These are phyloP conservation scores for Trachurus trachurus DNA, from an alignment of 2,797 vertebrate species.

Conservation along the genomic window DNA sequence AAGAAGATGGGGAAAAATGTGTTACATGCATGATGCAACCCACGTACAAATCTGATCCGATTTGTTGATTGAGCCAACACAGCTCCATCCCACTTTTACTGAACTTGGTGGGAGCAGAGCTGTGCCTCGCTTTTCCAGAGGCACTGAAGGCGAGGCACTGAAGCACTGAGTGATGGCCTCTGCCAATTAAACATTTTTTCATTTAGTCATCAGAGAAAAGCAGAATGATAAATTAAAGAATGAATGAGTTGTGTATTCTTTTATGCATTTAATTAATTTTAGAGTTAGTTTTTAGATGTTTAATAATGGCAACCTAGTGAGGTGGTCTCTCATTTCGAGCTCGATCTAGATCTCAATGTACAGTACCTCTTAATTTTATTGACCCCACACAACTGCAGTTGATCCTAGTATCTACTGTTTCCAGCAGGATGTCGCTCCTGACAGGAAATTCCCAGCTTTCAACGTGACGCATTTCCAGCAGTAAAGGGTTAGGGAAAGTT, in stretches of 20 bases:
- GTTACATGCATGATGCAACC: conserved; percentile 25
- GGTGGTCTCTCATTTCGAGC: background rate
- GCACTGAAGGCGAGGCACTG: background rate
- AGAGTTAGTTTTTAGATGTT: background rate
- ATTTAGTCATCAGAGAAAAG: background rate
- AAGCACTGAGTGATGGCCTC: background rate
- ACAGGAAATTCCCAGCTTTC: conserved; percentile 49
- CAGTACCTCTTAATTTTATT: background rate
- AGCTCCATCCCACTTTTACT: conserved; percentile 60
- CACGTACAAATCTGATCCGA: conserved; percentile 24
- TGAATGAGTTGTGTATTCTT: background rate
- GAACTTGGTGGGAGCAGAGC: conserved; percentile 63
- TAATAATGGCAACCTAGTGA: conserved; percentile 1
- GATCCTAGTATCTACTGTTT: conserved; percentile 19
- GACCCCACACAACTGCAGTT: conserved; percentile 11
- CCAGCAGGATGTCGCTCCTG: conserved; percentile 41
- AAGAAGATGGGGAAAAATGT: background rate
- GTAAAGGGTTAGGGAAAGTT: background rate
- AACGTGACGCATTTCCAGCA: conserved; percentile 32
- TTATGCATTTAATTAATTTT: background rate
- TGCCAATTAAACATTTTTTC: conserved; percentile 11
- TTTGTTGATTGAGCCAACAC: conserved; percentile 29
- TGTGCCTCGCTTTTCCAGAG: background rate
- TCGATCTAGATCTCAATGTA: background rate
- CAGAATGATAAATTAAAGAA: background rate